Evolutionary conservation across 2,797 vertebrate genomes (phyloP).

Genomic region (Sternotherus odoratus): DNA sequence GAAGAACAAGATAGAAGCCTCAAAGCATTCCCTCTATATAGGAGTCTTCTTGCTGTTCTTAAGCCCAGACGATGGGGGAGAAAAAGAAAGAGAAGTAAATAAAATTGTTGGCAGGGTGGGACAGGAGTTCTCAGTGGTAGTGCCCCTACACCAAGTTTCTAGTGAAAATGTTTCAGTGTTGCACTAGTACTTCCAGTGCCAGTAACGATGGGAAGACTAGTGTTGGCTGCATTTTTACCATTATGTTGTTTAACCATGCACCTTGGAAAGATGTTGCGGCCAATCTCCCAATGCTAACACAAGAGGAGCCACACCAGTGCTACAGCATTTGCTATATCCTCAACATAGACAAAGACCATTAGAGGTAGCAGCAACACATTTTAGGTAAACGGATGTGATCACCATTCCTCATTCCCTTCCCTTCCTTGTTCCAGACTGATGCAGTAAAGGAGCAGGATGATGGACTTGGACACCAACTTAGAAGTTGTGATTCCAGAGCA

Average conservation of each 20-base stretch:
- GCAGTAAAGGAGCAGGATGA: background rate
- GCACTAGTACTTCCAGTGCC: slow-evolving; percentile 31
- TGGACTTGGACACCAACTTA: background rate
- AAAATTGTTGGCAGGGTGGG: background rate
- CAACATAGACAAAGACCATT: background rate
- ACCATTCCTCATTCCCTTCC: background rate
- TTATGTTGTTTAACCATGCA: background rate
- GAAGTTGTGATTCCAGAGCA: background rate
- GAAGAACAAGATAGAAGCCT: background rate
- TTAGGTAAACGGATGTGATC: background rate
- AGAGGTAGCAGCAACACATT: background rate
- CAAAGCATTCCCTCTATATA: slow-evolving; percentile 6
- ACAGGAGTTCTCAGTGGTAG: slow-evolving; percentile 2
- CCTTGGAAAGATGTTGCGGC: slow-evolving; percentile 10
- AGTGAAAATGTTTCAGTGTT: background rate
- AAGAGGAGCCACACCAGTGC: slow-evolving; percentile 45
- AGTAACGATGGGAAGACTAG: slow-evolving; percentile 43
- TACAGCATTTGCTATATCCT: background rate
- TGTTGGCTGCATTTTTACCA: slow-evolving; percentile 31
- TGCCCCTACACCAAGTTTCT: slow-evolving; percentile 9
- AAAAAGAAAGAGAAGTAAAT: background rate
- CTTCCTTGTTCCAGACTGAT: background rate
- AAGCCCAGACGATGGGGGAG: background rate
- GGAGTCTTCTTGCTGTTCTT: slow-evolving; percentile 13
- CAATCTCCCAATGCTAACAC: slow-evolving; percentile 48